phyloP scores from a whole-genome alignment of 2,888 invertebrate species.

The Proisotoma minuta region DNA sequence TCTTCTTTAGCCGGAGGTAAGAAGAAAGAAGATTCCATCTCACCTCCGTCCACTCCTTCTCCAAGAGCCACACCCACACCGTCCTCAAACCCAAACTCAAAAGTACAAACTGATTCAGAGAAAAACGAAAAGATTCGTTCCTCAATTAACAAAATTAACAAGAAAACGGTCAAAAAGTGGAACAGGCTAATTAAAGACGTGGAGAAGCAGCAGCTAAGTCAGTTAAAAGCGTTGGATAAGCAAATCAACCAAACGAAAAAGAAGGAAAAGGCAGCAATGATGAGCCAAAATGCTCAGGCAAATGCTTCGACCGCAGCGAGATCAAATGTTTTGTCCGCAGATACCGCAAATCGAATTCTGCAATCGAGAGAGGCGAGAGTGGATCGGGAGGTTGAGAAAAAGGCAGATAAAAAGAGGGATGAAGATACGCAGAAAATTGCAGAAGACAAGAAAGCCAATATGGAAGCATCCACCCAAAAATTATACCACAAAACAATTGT shows the following conservation, averaged over 20 bases:
- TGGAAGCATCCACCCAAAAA: constrained; percentile 20
- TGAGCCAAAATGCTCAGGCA: constrained; percentile 25
- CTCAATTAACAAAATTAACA: constrained; percentile 19
- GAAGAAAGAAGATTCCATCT: not conserved
- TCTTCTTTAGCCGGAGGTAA: constrained; percentile 15
- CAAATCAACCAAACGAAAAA: constrained; percentile 23
- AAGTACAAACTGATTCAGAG: constrained; percentile 16
- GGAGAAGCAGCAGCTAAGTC: constrained; percentile 18
- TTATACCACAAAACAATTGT: constrained; percentile 30
- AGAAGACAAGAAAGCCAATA: constrained; percentile 17
- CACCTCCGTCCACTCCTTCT: not conserved
- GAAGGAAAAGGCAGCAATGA: constrained; percentile 24
- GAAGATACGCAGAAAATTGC: constrained; percentile 20
- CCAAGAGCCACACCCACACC: not conserved
- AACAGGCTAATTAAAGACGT: constrained; percentile 20
- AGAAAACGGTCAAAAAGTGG: constrained; percentile 28
- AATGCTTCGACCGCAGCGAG: constrained; percentile 32
- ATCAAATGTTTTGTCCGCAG: constrained; percentile 24
- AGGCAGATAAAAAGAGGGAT: constrained; percentile 30
- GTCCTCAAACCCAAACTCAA: not conserved
- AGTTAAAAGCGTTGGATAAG: constrained; percentile 17
- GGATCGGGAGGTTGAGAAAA: constrained; percentile 32
- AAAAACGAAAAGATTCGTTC: constrained; percentile 26
- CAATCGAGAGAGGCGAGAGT: constrained; percentile 33
- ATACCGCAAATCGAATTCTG: constrained; percentile 33